Conservation (phyloP, 2,797 vertebrate genomes). For the Pipistrellus pygmaeus region DNA sequence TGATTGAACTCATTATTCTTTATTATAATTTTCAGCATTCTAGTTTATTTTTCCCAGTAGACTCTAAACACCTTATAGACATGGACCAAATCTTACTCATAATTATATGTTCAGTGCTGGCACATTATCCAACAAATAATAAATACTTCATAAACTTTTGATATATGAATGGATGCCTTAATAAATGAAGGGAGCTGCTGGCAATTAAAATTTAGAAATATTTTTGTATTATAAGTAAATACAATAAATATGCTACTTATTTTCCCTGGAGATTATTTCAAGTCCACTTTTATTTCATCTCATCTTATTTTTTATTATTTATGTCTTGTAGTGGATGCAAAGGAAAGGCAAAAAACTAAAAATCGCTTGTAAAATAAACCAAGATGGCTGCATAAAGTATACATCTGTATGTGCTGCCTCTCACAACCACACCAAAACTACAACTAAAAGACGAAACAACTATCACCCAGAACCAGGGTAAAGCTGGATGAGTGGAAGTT, state of each 20-base stretch:
- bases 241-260: not conserved
- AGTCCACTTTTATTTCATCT: not conserved
- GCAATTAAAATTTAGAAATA: slow-evolving; percentile 14
- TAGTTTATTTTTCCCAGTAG: not conserved
- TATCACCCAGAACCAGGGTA: too few relatives aligned
- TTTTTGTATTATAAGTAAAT: not conserved
- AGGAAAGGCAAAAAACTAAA: not conserved
- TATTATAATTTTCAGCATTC: not conserved
- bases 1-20: not conserved
- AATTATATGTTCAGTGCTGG: not conserved
- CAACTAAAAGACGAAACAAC: too few relatives aligned
- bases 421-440: too few relatives aligned
- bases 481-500: too few relatives aligned
- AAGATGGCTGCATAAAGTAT: too few relatives aligned
- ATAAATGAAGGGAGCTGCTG: not conserved
- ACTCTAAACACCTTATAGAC: not conserved
- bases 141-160: not conserved
- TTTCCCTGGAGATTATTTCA: not conserved
- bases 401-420: too few relatives aligned
- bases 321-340: not conserved
- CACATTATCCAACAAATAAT: not conserved
- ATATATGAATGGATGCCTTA: not conserved
- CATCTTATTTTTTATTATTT: not conserved
- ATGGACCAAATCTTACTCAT: not conserved
- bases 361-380: not conserved